These are phyloP conservation scores for Platalea minor DNA, from an alignment of 2,797 vertebrate genomes.

Conservation along the genomic window DNA sequence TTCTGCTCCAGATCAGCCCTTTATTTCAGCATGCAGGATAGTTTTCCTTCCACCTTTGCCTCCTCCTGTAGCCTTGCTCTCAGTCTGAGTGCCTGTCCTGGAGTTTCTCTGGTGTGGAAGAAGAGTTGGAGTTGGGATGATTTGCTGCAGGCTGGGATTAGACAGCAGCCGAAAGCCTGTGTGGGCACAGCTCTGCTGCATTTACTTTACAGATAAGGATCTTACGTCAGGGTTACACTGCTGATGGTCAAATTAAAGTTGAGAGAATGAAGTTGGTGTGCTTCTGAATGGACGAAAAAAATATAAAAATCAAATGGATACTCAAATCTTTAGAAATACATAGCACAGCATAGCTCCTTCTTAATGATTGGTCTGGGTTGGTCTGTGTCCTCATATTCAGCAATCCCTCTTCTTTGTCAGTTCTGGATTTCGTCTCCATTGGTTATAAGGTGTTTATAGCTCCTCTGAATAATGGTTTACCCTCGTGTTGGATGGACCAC, in stretches of 20 bases:
- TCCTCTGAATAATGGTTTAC: background rate
- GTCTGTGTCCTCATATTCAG: background rate
- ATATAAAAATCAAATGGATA: background rate
- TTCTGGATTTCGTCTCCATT: background rate
- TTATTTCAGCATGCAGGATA: background rate
- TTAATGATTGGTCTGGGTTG: background rate
- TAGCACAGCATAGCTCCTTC: background rate
- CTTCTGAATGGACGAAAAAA: background rate
- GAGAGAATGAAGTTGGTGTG: background rate
- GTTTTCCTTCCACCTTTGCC: background rate
- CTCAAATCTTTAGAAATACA: background rate
- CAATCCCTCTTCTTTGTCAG: background rate
- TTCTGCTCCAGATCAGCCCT: background rate
- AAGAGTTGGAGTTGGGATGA: rapidly evolving
- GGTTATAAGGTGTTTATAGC: background rate
- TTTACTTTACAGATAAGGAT: constrained; percentile 6
- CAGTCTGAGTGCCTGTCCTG: background rate
- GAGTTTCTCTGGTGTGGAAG: background rate
- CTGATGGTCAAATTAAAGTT: background rate
- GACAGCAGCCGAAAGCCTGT: background rate
- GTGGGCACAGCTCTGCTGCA: background rate
- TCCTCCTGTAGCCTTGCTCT: background rate
- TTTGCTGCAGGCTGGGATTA: constrained; percentile 15
- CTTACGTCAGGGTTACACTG: background rate
- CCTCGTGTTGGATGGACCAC: rapidly evolving